Evolutionary conservation across 2,113 vertebrate species (phyloP).

Genomic region (Scolopax mira): DNA sequence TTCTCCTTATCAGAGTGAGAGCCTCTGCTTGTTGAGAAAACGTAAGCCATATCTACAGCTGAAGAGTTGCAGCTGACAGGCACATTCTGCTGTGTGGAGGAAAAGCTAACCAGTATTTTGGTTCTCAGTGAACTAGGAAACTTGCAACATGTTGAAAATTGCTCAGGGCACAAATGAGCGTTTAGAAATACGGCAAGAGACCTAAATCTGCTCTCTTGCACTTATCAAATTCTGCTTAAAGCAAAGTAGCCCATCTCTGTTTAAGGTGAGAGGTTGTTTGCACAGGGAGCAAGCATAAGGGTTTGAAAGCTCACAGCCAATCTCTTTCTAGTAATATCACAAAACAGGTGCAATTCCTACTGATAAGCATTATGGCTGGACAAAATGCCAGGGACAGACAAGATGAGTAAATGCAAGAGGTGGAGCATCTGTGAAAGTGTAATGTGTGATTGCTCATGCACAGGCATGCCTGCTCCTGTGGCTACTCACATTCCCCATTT

Average conservation of each 20-base stretch:
- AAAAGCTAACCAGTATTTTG: background rate
- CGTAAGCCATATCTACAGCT: background rate
- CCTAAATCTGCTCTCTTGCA: background rate
- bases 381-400: background rate
- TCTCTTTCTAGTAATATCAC: background rate
- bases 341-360: background rate
- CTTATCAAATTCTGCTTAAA: background rate
- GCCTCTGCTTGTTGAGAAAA: background rate
- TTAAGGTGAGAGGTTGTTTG: background rate
- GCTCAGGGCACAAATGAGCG: background rate
- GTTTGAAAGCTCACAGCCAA: background rate
- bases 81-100: background rate
- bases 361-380: background rate
- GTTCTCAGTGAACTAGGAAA: background rate
- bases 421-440: background rate
- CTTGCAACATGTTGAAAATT: background rate
- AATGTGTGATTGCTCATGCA: rapidly evolving
- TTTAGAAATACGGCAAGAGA: background rate
- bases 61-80: background rate
- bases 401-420: background rate
- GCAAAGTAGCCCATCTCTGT: background rate
- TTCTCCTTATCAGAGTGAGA: background rate
- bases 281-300: background rate
- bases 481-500: no score
- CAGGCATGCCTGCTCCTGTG: background rate